Conservation (phyloP, 2,113 vertebrate genomes). For the Grammomys surdaster region DNA sequence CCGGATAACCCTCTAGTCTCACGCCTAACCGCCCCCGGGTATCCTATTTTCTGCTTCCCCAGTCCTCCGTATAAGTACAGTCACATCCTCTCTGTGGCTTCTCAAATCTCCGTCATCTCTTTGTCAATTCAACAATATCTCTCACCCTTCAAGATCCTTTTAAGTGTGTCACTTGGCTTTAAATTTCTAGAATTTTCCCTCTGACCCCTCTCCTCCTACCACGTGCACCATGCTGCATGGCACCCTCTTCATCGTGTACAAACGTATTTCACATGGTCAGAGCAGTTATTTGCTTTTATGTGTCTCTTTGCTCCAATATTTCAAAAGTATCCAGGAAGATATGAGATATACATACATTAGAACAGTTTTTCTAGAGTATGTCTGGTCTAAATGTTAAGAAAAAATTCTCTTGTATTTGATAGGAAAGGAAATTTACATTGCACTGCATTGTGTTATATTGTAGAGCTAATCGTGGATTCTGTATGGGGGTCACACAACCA, state of each 20-base stretch:
- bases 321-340: neutral
- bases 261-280: neutral
- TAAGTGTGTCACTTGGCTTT: neutral
- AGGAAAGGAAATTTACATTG: neutral
- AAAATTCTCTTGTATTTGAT: neutral
- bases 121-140: neutral
- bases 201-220: neutral
- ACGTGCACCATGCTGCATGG: no score
- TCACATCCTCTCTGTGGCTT: neutral
- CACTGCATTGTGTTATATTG: neutral
- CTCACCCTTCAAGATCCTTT: neutral
- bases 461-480: neutral
- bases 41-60: neutral
- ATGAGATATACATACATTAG: neutral
- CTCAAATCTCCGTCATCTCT: neutral
- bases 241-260: neutral
- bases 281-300: neutral
- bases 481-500: neutral
- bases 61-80: neutral
- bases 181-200: neutral
- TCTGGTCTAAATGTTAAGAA: slow-evolving; percentile 7
- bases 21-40: no score
- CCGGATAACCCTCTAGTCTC: neutral
- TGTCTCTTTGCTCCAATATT: neutral
- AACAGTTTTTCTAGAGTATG: neutral